Base-by-base conservation (phyloP, 2,113 vertebrate species). In the Eulemur macaco region DNA sequence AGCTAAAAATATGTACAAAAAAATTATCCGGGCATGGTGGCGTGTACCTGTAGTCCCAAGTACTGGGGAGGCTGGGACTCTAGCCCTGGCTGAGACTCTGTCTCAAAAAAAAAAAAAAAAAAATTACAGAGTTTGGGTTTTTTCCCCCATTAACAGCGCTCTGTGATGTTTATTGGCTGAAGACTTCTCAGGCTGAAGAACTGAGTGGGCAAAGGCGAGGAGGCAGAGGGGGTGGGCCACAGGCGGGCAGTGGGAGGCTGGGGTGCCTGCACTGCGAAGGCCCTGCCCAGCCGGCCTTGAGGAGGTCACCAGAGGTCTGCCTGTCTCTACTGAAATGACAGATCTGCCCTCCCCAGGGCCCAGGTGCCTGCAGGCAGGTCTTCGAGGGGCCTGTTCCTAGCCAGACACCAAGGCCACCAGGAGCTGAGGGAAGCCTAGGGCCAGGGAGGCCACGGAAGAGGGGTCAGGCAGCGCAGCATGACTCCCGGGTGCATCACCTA, bases 391-490 rank as follows among this genome's bases (percentile, higher is more conserved):
- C 54, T 10, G 1, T 86, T 92, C 54, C 39, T 23, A 63, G 42
- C 37, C 64, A 94, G 74, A 81, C 45, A 18, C 50, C 27, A 20
- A 56, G 34, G 58, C 15, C 42, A 64, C 37, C 2, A 25, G 45
- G 58, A 89, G n/a, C n/a, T 31, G 42, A 58, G 4, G 3, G 12
- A 31, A 80, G 27, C 54, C 17, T 0, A 3, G 9, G 13, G 6
- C 20, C 58, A 45, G 15, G 20, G 23, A 88, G 74, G 14, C 64
- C 66, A 52, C 31, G 29, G 45, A 58, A 37, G 29, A 63, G 42
- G n/a, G 17, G 18, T 31, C 5, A 0, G 0, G 8, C 8, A 21
- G 14, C 45, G 13, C 14, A 63, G 20, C 56, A 27, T 78, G 31
- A 29, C 12, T 74, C 25, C 68, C 23, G 4, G 27, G 20, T 39